Base-by-base conservation (phyloP, 1,140 invertebrate species). In the Doryteuthis pealeii region DNA sequence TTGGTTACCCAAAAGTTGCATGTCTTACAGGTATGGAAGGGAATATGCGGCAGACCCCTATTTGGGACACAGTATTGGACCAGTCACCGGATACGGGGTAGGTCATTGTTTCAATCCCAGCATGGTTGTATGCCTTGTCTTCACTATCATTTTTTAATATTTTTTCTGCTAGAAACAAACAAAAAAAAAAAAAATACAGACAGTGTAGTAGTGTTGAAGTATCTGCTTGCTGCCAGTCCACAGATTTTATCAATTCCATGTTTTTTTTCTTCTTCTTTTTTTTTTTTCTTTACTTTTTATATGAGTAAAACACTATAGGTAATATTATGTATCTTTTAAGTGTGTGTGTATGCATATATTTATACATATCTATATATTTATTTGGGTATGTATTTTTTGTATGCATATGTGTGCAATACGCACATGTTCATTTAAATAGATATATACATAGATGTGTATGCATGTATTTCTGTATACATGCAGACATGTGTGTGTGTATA, bases 1-100 rank as follows among this genome's bases (percentile, higher is more conserved):
- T 68, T 30, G 6, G 66, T 68, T 26, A 68, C 66, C 66, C 66
- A 68, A 26, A 4, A 68, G 28, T 68, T 68, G 66, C 66, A 68
- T 68, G 66, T 68, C 66, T 81, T 84, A 67, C 88, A 95, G 94
- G 81, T 96, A 96, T 87, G 94, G 94, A 75, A 91, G 95, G 87
- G 95, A 97, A 86, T 96, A 95, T 87, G 92, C 94, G 83, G 77
- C 84, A 77, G 96, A 98, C 89, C 95, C 95, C 74, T 97, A 97
- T 90, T 90, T 97, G 84, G 95, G 95, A 86, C 96, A 97, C 89
- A 93, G 95, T 81, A 97, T 98, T 88, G 96, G 96, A 89, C 96
- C 96, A 80, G 94, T 98, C 78, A 93, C 96, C 76, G 95, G 96
- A 84, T 98, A 97, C 89, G 95, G 95, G 91, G 96, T 97, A 92